Evolutionary conservation across 1,140 invertebrate genomes (phyloP), one percentile per base, ranked within the genome.

Genomic region (Hyles vespertilio): DNA sequence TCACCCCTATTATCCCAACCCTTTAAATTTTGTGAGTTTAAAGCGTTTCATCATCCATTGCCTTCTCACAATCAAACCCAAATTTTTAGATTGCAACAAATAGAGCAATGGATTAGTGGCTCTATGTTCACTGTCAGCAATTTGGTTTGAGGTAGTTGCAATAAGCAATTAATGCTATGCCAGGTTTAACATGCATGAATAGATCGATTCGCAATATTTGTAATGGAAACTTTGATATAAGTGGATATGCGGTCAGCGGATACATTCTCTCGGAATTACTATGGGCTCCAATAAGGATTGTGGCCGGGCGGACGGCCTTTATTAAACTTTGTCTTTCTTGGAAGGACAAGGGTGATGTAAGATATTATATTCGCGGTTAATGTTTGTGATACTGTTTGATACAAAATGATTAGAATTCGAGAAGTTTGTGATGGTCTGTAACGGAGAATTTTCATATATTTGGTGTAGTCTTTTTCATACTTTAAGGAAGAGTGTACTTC

Each of bases 151-250:
- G 43, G 43, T 49, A 49, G 51, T 58, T 49, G 59, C 58, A 62
- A 62, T 60, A 65, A 62, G 58, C 57, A 62, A 69, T 69, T 65
- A 59, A 59, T 53, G 57, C 50, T 60, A 63, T 56, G 34, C 49
- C 22, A 56, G 60, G 61, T 60, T 61, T 65, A 61, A 62, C 58
- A 67, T 48, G 43, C 45, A 65, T 61, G 65, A 65, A 67, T 67
- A 51, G 64, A 61, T 49, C 55, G 47, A 64, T 67, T 63, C 50
- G 63, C 43, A 60, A 63, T 67, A 58, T 65, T 61, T 63, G 63
- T 60, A 56, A 65, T 65, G 51, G 58, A 62, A 61, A 64, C 61
- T 57, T 61, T 40, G 48, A 57, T 56, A 48, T 54, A 51, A 34
- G 32, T 51, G 50, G n/a, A 51, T 34, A 32, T 51, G 50, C n/a